These are phyloP conservation scores for Pica pica DNA, from an alignment of 2,113 vertebrate species.

Conservation along the genomic window DNA sequence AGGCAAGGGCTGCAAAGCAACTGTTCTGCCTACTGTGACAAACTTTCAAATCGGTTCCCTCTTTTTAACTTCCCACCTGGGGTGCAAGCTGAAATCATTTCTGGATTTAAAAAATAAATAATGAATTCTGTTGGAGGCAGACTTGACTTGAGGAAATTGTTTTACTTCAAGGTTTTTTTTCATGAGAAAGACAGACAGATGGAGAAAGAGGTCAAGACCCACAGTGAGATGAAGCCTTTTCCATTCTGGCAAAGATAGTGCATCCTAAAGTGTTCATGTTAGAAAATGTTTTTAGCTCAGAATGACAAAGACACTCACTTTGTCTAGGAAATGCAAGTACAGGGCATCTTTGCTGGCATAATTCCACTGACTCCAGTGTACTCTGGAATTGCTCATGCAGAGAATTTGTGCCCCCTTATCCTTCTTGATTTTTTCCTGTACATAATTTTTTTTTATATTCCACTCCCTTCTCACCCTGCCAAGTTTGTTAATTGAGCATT, in stretches of 20 bases:
- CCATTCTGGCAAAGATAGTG: conserved; percentile 15
- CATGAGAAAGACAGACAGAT: not conserved
- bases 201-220: conserved; percentile 27
- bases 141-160: conserved; percentile 85
- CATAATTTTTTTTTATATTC: not conserved
- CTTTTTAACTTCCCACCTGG: conserved; percentile 83
- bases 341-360: not conserved
- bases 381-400: not conserved
- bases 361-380: not conserved
- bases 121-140: conserved; percentile 81
- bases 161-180: not conserved
- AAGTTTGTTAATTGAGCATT: not conserved
- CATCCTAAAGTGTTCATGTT: not conserved
- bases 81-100: conserved; percentile 87
- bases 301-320: not conserved
- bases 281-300: conserved; percentile 4
- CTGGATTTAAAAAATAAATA: conserved; percentile 70
- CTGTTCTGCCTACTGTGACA: conserved; percentile 92
- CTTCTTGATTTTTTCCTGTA: not conserved
- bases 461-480: rapidly evolving
- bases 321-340: not conserved
- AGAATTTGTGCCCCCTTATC: not conserved
- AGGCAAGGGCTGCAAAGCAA: conserved; percentile 92
- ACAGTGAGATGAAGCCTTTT: conserved; percentile 53
- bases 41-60: conserved; percentile 73